These are phyloP conservation scores for Drosophila mauritiana DNA, from an alignment of 1,140 invertebrate species.

Conservation along the genomic window DNA sequence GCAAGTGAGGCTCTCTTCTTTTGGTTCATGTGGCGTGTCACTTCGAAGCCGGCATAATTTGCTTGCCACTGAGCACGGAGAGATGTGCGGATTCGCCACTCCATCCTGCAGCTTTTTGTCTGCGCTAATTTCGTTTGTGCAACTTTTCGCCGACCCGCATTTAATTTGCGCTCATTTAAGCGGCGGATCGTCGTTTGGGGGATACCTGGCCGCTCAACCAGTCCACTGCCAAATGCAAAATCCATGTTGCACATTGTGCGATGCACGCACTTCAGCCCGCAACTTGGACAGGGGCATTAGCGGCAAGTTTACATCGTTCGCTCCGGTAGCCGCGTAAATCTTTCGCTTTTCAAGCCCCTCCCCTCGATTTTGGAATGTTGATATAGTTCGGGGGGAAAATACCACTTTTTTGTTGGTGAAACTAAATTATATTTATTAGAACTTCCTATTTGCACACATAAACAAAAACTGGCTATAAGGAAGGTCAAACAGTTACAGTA, in stretches of 20 bases:
- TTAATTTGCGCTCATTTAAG: slow-evolving; percentile 79
- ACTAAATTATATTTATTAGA: no score
- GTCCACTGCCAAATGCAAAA: slow-evolving; percentile 68
- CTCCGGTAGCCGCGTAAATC: slow-evolving; percentile 28
- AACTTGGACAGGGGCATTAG: slow-evolving; percentile 43
- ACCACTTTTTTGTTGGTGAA: no score
- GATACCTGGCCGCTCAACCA: neutral
- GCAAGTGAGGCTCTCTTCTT: slow-evolving; percentile 6
- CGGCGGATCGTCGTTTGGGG: slow-evolving; percentile 32
- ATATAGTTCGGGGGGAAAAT: neutral
- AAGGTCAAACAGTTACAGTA: no score
- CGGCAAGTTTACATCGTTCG: slow-evolving; percentile 53
- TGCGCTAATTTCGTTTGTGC: slow-evolving; percentile 68
- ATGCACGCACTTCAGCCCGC: slow-evolving; percentile 67
- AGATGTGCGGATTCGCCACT: slow-evolving; percentile 22
- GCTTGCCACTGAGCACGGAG: slow-evolving; percentile 69
- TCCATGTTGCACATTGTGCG: slow-evolving; percentile 66
- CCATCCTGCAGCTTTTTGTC: slow-evolving; percentile 19
- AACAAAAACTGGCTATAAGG: no score
- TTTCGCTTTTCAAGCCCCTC: neutral
- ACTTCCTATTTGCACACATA: no score
- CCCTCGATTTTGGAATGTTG: neutral
- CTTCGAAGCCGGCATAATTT: slow-evolving; percentile 72
- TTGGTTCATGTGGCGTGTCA: slow-evolving; percentile 55
- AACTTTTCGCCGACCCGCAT: slow-evolving; percentile 72